These are phyloP conservation scores for Pseudomyrmex pallidus DNA, from an alignment of 1,140 invertebrate genomes.

Conservation along the genomic window DNA sequence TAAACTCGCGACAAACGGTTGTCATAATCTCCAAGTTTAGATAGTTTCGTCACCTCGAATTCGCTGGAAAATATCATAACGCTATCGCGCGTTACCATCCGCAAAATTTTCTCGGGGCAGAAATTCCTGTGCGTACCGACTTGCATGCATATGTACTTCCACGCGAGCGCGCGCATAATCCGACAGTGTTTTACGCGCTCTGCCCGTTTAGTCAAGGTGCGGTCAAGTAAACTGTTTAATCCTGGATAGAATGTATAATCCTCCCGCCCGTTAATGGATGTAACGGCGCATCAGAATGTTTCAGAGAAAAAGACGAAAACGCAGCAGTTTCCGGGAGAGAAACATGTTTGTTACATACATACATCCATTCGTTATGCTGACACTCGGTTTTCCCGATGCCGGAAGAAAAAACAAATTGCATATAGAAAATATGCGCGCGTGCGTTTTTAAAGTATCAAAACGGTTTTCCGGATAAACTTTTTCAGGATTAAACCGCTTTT, in stretches of 20 bases:
- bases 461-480: not conserved
- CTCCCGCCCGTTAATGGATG: not conserved
- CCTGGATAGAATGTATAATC: slow-evolving; percentile 8
- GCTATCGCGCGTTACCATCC: slow-evolving; percentile 39
- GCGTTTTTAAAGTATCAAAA: not conserved
- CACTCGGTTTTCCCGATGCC: not conserved
- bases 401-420: slow-evolving; percentile 19
- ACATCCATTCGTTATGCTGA: not conserved
- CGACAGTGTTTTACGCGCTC: not conserved
- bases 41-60: slow-evolving; percentile 65
- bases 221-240: slow-evolving; percentile 19
- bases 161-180: not conserved
- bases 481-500: not conserved
- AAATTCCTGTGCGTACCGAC: slow-evolving; percentile 1
- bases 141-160: not conserved
- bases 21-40: slow-evolving; percentile 69
- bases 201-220: not conserved
- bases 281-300: not conserved
- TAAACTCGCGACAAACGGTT: slow-evolving; percentile 67
- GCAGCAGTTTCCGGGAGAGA: not conserved
- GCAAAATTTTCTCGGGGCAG: not conserved
- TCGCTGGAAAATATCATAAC: slow-evolving; percentile 53
- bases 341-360: slow-evolving; percentile 5
- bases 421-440: no score
- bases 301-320: not conserved